These are phyloP conservation scores for Eristalis tenax DNA, from an alignment of 2,888 invertebrate genomes.

Conservation along the genomic window DNA sequence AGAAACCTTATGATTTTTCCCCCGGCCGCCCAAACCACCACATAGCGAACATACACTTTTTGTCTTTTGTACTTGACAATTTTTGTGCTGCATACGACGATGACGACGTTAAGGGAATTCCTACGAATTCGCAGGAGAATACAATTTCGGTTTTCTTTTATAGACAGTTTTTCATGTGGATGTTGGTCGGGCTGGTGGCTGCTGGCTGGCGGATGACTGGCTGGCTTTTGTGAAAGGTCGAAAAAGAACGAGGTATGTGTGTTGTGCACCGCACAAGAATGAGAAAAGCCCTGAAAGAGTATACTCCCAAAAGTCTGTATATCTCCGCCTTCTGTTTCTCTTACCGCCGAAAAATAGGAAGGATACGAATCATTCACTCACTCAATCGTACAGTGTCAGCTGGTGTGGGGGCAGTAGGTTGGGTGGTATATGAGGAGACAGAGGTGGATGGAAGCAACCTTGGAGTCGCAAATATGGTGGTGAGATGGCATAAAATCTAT, in stretches of 20 bases:
- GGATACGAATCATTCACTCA: constrained; percentile 69
- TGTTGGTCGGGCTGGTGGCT: constrained; percentile 59
- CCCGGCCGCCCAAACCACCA: background rate
- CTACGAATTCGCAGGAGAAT: constrained; percentile 53
- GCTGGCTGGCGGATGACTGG: background rate
- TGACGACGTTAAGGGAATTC: constrained; percentile 65
- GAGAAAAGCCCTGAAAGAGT: constrained; percentile 33
- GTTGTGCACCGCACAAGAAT: background rate
- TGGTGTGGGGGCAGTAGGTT: background rate
- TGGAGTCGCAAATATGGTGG: constrained; percentile 61
- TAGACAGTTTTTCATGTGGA: constrained; percentile 63
- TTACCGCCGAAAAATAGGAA: constrained; percentile 42
- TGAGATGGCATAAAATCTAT: constrained; percentile 63
- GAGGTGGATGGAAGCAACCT: constrained; percentile 52
- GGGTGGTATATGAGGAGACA: background rate
- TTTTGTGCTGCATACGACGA: constrained; percentile 60
- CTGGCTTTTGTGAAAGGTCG: constrained; percentile 54
- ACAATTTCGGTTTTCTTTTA: constrained; percentile 64
- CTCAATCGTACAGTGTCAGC: constrained; percentile 21
- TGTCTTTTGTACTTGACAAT: constrained; percentile 2
- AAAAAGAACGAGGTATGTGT: constrained; percentile 22
- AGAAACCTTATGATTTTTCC: background rate
- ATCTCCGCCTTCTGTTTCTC: constrained; percentile 37
- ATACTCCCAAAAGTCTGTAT: constrained; percentile 60
- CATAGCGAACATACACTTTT: background rate